Evolutionary conservation across 1,140 invertebrate species (phyloP).

Genomic region (Sinella curviseta): DNA sequence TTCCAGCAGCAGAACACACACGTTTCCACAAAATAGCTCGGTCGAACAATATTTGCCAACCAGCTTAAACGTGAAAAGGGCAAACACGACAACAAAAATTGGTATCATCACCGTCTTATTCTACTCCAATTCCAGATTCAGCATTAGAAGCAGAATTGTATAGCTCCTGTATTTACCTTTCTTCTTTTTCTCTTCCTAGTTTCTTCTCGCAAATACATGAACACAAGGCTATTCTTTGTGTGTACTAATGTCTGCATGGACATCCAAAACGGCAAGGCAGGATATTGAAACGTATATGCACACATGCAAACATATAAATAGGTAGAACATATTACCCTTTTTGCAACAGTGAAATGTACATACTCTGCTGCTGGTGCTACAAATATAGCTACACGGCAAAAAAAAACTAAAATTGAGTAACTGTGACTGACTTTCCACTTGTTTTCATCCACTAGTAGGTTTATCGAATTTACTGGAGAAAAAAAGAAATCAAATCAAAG

Average conservation of each 20-base stretch:
- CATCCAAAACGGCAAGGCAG: not conserved
- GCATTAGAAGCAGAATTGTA: not conserved
- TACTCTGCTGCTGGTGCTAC: too few relatives aligned
- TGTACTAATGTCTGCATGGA: too few relatives aligned
- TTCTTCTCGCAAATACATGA: not conserved
- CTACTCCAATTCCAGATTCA: not conserved
- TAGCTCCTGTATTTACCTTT: not conserved
- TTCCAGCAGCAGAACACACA: not conserved
- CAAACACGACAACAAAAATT: slow-evolving; percentile 19
- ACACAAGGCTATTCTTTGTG: too few relatives aligned
- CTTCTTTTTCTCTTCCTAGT: not conserved
- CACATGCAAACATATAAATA: too few relatives aligned
- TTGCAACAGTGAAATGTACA: too few relatives aligned
- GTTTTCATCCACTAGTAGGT: not conserved
- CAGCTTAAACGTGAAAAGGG: not conserved
- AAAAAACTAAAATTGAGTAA: not conserved
- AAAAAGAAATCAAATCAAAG: not conserved
- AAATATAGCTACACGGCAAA: not conserved
- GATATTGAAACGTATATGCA: not conserved
- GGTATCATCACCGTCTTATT: not conserved
- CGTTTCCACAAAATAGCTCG: not conserved
- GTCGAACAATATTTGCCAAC: not conserved
- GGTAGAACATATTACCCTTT: not conserved
- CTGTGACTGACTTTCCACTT: slow-evolving; percentile 2
- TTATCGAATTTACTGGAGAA: slow-evolving; percentile 10